Evolutionary conservation across 2,888 invertebrate genomes (phyloP).

Genomic region (Magallana nippona): DNA sequence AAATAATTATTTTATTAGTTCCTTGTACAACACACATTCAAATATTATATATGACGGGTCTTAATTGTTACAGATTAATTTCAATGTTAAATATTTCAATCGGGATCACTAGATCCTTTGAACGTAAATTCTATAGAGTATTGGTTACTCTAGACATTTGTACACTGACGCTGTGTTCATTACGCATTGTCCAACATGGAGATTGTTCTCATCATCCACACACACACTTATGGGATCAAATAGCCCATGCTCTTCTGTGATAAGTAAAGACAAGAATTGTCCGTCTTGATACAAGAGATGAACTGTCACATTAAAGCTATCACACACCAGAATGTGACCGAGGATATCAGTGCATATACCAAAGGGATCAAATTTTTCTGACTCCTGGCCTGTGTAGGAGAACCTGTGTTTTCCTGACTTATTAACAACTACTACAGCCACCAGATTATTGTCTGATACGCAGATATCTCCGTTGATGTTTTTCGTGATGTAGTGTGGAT

Average conservation of each 20-base stretch:
- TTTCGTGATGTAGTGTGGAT: neutral
- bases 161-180: conserved; percentile 2
- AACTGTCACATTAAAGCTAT: neutral
- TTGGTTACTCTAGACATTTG: neutral
- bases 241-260: neutral
- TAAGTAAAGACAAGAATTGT: neutral
- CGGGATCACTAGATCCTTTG: no score
- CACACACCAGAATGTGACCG: neutral
- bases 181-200: neutral
- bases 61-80: no score
- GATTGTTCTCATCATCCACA: conserved; percentile 5
- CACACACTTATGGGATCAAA: neutral
- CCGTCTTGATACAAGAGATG: neutral
- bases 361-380: neutral
- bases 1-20: no score
- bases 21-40: no score
- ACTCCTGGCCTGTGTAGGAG: neutral
- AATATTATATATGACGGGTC: no score
- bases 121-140: neutral
- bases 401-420: neutral
- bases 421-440: neutral
- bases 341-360: neutral
- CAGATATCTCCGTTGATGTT: neutral
- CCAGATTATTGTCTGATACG: neutral
- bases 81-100: no score